Conservation (phyloP, 2,888 invertebrate genomes). For the Eurytoma adleriae region DNA sequence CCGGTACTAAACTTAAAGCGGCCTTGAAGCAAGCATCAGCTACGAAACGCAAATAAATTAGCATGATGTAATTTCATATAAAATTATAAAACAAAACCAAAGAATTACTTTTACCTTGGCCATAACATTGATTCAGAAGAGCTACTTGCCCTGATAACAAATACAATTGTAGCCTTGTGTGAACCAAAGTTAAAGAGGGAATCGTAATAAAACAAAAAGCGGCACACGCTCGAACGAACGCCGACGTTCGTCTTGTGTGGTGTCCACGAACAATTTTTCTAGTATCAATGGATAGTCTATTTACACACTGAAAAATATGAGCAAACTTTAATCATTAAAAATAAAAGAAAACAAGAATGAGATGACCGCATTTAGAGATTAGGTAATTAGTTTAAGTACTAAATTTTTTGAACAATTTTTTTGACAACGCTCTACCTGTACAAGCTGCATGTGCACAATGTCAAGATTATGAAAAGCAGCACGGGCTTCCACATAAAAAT, state of each 20-base stretch:
- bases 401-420: conserved; percentile 23
- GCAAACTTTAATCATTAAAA: background rate
- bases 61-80: background rate
- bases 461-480: conserved; percentile 94
- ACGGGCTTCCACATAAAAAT: conserved; percentile 95
- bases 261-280: conserved; percentile 83
- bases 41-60: conserved; percentile 70
- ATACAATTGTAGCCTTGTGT: conserved; percentile 89
- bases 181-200: conserved; percentile 92
- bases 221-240: conserved; percentile 94
- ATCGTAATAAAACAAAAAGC: conserved; percentile 98
- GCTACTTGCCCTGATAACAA: conserved; percentile 93
- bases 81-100: background rate
- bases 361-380: conserved; percentile 10
- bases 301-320: conserved; percentile 82
- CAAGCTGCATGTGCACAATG: conserved; percentile 88
- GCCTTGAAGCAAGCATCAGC: conserved; percentile 97
- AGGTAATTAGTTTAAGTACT: conserved; percentile 6
- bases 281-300: conserved; percentile 85
- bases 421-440: conserved; percentile 81
- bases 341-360: conserved; percentile 6
- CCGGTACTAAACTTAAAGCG: conserved; percentile 87
- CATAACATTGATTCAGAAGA: conserved; percentile 91
- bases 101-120: conserved; percentile 84
- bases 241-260: conserved; percentile 87